Conservation (phyloP, 64 coral and sea anemone genomes). For the Orbicella faveolata region DNA sequence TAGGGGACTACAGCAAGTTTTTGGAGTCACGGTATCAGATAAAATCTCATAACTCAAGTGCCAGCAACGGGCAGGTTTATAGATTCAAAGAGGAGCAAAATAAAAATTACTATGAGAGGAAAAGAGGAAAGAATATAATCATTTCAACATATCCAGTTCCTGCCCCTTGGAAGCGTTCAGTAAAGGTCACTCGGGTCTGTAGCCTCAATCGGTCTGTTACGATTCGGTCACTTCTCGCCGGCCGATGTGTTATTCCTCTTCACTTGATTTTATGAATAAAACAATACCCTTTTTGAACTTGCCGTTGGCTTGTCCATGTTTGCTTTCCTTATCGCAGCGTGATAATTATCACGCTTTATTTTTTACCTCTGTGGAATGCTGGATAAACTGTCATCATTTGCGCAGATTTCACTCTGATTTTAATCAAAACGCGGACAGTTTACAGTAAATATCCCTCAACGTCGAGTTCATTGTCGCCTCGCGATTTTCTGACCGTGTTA, state of each 20-base stretch:
- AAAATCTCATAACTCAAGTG: neutral
- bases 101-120: neutral
- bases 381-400: conserved; percentile 20
- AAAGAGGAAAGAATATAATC: no score
- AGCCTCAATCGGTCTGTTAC: no score
- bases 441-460: neutral
- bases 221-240: no score
- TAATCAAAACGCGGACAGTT: neutral
- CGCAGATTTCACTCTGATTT: neutral
- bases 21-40: neutral
- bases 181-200: no score
- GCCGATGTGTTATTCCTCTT: no score
- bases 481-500: no score
- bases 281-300: neutral
- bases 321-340: neutral
- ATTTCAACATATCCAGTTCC: neutral
- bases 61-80: neutral
- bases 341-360: conserved; percentile 1
- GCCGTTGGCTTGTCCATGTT: neutral
- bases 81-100: neutral
- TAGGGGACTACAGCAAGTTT: neutral
- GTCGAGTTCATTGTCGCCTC: neutral
- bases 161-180: neutral
- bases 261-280: neutral
- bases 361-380: neutral